Evolutionary conservation across 1,140 invertebrate species (phyloP).

Genomic region (Teleopsis dalmanni): DNA sequence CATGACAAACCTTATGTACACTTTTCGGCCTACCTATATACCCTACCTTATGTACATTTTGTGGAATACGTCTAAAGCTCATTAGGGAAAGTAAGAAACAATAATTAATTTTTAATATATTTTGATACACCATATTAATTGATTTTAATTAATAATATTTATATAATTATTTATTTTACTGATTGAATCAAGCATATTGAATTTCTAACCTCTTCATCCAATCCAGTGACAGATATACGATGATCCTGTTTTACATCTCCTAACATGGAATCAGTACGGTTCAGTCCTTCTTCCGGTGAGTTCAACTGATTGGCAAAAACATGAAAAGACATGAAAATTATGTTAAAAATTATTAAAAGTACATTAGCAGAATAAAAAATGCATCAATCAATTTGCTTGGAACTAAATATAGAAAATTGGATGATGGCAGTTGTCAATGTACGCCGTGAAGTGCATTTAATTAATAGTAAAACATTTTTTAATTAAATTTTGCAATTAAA

Average conservation of each 20-base stretch:
- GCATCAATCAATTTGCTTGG: background rate
- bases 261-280: constrained; percentile 34
- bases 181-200: background rate
- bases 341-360: background rate
- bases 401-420: background rate
- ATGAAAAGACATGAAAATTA: background rate
- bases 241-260: constrained; percentile 33
- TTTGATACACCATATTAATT: too few relatives aligned
- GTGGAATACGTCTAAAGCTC: too few relatives aligned
- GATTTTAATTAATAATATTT: background rate
- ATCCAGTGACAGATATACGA: constrained; percentile 30
- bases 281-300: constrained; percentile 31
- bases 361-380: background rate
- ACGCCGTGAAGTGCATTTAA: too few relatives aligned
- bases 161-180: background rate
- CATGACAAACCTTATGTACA: too few relatives aligned
- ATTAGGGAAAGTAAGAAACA: too few relatives aligned
- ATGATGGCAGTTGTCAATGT: too few relatives aligned
- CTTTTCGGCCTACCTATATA: too few relatives aligned
- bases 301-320: constrained; percentile 31
- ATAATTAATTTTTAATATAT: too few relatives aligned
- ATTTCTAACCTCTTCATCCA: constrained; percentile 35
- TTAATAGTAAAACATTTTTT: too few relatives aligned
- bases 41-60: too few relatives aligned
- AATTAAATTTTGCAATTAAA: too few relatives aligned